Evolutionary conservation across 2,888 invertebrate species (phyloP).

Genomic region (Neoaliturus tenellus): DNA sequence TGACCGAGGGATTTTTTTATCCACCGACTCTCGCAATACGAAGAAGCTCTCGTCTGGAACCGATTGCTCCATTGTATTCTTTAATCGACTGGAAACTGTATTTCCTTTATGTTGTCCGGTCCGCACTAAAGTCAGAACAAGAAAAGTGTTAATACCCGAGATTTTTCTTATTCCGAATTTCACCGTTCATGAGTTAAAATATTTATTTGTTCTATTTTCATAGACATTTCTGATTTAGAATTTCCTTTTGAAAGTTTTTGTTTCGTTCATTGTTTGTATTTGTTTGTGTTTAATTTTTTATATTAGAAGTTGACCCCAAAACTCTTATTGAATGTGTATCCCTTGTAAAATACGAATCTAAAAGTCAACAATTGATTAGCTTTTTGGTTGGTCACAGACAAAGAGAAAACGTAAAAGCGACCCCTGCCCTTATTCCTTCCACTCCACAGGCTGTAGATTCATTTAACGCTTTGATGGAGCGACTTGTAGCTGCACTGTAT

Average conservation of each 20-base stretch:
- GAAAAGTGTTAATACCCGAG: conserved; percentile 16
- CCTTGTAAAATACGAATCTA: background rate
- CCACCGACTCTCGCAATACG: background rate
- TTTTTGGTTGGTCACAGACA: background rate
- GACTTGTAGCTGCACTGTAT: background rate
- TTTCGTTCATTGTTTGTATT: too few species aligned
- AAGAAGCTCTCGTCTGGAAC: conserved; percentile 33
- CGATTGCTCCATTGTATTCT: conserved; percentile 46
- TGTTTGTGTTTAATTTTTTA: too few species aligned
- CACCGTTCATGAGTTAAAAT: too few species aligned
- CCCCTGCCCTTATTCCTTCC: background rate
- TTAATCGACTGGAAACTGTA: conserved; percentile 49
- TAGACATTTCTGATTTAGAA: too few species aligned
- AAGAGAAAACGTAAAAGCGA: background rate
- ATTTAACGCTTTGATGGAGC: background rate
- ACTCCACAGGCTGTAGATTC: background rate
- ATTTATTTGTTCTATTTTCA: too few species aligned
- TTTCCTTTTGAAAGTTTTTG: too few species aligned
- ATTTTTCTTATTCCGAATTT: too few species aligned
- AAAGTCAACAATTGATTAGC: background rate
- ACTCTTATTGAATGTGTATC: too few species aligned
- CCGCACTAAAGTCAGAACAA: background rate
- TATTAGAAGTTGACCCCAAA: too few species aligned
- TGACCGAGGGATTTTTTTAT: background rate
- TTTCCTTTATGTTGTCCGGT: conserved; percentile 39